Evolutionary conservation across 2,113 vertebrate species (phyloP), one percentile per base, ranked within the genome.

Genomic region (Otis tarda): DNA sequence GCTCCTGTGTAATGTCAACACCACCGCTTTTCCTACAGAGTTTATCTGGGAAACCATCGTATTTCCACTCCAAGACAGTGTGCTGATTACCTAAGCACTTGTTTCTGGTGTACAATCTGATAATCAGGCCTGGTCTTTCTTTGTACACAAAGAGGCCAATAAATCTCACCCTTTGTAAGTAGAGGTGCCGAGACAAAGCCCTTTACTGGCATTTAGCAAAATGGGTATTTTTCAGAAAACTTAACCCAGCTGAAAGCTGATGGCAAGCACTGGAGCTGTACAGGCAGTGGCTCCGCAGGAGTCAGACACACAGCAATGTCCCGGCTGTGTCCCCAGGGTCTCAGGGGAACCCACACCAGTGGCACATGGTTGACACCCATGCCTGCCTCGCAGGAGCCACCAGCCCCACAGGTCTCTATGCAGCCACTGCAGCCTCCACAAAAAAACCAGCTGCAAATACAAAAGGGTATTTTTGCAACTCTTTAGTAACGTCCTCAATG

Each of bases 61-160:
- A 97, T 97, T 97, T 97, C 96, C 96, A 96, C 97, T 97, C 82
- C 94, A 95, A 97, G 97, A 98, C 97, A 97, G 97, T 97, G 95
- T 97, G 97, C 96, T 97, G 97, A 98, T 98, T 97, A 98, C 97
- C 96, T 98, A 98, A 98, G 97, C 97, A 97, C 97, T 98, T 95
- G 96, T 98, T 97, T 98, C 95, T 97, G 91, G 96, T 94, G 96
- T 97, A 97, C 98, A 95, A 98, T 98, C 98, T 98, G 97, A 98
- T 98, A 98, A 98, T 97, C 97, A 95, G 92, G 90, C 80, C 94
- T 82, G 91, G 96, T 97, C 96, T 97, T 98, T 97, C 97, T 98
- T 93, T 94, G 97, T 85, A 97, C 96, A 98, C 97, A 98, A 98
- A 98, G 97, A 97, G 92, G 97, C 96, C 96, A 98, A 98, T 98